Conservation (phyloP, 2,797 vertebrate species). For the Anguilla obscura region DNA sequence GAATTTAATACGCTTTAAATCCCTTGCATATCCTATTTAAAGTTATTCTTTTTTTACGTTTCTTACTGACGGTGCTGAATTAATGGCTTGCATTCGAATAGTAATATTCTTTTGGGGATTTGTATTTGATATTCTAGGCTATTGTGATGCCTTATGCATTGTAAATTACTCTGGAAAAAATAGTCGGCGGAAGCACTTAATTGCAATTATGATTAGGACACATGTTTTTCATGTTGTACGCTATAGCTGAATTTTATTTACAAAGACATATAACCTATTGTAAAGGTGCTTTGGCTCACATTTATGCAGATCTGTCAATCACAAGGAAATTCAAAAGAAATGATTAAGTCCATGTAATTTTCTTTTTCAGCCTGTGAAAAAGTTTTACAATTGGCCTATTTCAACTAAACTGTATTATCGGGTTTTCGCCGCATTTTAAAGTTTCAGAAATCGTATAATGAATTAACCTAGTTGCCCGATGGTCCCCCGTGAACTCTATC, state of each 20-base stretch:
- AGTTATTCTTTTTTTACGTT: background rate
- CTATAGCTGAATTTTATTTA: background rate
- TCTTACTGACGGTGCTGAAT: background rate
- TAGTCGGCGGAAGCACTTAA: background rate
- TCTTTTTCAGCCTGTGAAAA: background rate
- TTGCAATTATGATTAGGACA: background rate
- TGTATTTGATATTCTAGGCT: background rate
- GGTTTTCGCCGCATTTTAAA: background rate
- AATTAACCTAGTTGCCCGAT: background rate
- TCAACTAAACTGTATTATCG: background rate
- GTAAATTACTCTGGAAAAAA: background rate
- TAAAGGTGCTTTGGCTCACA: background rate
- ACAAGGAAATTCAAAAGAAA: too few species aligned
- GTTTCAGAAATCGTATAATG: background rate
- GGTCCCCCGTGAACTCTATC: background rate
- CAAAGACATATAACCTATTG: background rate
- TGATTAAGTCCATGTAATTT: background rate
- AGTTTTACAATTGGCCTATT: background rate
- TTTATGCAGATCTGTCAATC: background rate
- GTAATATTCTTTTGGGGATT: background rate
- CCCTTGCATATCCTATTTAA: background rate
- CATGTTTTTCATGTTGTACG: background rate
- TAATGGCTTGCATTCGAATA: background rate
- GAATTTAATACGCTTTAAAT: background rate
- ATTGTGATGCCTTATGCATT: background rate